A percentile compares a stretch with the other conserved stretches of the same genome.
phyloP scores from a whole-genome alignment of 2,888 invertebrate genomes.

The Diarsia brunnea region DNA sequence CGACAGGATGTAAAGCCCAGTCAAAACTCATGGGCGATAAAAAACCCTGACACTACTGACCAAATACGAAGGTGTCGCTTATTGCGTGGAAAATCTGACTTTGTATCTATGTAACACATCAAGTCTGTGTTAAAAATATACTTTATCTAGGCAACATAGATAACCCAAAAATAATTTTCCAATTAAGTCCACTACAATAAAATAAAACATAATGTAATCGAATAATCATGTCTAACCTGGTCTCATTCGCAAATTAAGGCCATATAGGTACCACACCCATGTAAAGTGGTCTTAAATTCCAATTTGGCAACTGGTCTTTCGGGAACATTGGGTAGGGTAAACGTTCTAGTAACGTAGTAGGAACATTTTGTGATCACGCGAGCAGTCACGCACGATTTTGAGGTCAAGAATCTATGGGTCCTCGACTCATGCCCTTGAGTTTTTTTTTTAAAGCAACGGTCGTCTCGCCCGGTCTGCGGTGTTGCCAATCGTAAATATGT shows the following conservation, averaged over 20 bases:
- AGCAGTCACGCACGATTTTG: slow-evolving; percentile 73
- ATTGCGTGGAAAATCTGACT: background rate
- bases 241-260: slow-evolving; percentile 35
- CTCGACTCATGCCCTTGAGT: slow-evolving; percentile 86
- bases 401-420: slow-evolving; percentile 88
- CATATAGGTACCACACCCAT: slow-evolving; percentile 21
- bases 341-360: slow-evolving; percentile 70
- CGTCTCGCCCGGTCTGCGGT: slow-evolving; percentile 58
- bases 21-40: too few species aligned
- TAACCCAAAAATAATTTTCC: slow-evolving; percentile 3
- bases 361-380: slow-evolving; percentile 68
- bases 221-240: slow-evolving; percentile 17
- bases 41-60: too few species aligned
- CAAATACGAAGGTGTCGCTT: background rate
- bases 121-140: background rate
- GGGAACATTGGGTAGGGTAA: slow-evolving; percentile 67
- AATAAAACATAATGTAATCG: slow-evolving; percentile 2
- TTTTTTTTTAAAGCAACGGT: slow-evolving; percentile 84
- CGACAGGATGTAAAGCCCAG: too few species aligned
- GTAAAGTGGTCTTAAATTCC: slow-evolving; percentile 16
- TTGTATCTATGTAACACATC: slow-evolving; percentile 5
- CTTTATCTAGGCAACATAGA: slow-evolving; percentile 5
- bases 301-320: slow-evolving; percentile 47
- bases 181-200: background rate
- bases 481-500: slow-evolving; percentile 63